These are phyloP conservation scores for Peromyscus californicus DNA, from an alignment of 2,113 vertebrate genomes.

Conservation along the genomic window DNA sequence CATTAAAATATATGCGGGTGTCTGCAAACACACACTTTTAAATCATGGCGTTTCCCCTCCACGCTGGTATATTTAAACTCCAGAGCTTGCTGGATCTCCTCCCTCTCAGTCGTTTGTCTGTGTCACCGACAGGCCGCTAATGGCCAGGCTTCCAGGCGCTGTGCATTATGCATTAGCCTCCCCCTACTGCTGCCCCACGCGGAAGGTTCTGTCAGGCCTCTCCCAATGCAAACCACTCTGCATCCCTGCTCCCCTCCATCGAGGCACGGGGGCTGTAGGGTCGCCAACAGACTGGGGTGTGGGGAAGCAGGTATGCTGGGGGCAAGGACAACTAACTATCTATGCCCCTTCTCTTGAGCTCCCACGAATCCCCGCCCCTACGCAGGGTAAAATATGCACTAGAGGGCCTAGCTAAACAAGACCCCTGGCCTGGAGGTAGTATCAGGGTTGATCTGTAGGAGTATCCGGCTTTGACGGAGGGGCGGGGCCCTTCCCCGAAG, in stretches of 20 bases:
- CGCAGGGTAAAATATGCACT: not conserved
- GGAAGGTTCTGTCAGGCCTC: slow-evolving; percentile 81
- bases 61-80: slow-evolving; percentile 84
- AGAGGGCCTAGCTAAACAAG: slow-evolving; percentile 64
- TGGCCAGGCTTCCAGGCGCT: slow-evolving; percentile 74
- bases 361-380: not conserved
- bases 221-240: slow-evolving; percentile 71
- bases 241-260: not conserved
- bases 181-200: slow-evolving; percentile 75
- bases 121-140: slow-evolving; percentile 78
- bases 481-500: not conserved
- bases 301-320: not conserved
- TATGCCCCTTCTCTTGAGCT: not conserved
- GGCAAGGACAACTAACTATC: not conserved
- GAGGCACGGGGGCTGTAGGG: not conserved
- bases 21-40: slow-evolving; percentile 88
- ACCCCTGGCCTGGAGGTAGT: not conserved
- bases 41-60: slow-evolving; percentile 86
- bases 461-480: slow-evolving; percentile 5
- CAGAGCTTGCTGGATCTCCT: slow-evolving; percentile 79
- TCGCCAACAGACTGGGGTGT: not conserved
- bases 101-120: slow-evolving; percentile 81
- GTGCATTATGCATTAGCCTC: slow-evolving; percentile 85
- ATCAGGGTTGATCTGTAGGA: slow-evolving; percentile 48
- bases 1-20: slow-evolving; percentile 89